Conservation (phyloP, 2,888 invertebrate genomes). For the Volucella zonaria region DNA sequence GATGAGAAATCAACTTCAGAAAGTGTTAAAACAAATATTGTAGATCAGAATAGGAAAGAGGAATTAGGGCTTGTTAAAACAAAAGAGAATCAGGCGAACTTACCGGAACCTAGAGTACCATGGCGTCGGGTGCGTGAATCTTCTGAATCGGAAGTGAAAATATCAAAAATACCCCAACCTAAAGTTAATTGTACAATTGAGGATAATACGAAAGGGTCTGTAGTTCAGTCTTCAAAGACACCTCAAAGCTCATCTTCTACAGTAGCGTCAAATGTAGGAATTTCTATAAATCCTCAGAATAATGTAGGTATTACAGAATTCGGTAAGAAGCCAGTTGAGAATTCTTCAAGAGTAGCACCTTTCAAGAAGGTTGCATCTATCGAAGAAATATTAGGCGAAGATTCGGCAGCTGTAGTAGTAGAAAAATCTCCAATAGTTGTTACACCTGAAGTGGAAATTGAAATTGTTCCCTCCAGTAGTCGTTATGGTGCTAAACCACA, state of each 20-base stretch:
- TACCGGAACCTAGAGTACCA: constrained; percentile 24
- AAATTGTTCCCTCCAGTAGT: background rate
- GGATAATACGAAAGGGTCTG: constrained; percentile 10
- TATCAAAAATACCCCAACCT: constrained; percentile 28
- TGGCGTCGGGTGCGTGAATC: constrained; percentile 30
- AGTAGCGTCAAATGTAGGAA: constrained; percentile 11
- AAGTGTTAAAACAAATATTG: constrained; percentile 13
- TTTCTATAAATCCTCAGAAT: background rate
- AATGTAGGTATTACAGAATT: constrained; percentile 1
- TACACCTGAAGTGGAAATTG: background rate
- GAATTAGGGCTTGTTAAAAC: background rate
- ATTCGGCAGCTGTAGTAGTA: background rate
- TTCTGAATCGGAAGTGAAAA: constrained; percentile 9
- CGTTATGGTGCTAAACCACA: constrained; percentile 12
- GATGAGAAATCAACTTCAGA: constrained; percentile 22
- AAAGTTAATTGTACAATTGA: background rate
- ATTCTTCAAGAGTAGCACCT: background rate
- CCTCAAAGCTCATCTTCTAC: constrained; percentile 10
- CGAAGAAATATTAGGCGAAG: constrained; percentile 23
- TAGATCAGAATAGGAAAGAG: constrained; percentile 18
- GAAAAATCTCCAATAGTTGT: background rate
- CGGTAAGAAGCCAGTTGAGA: background rate
- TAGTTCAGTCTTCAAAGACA: constrained; percentile 33
- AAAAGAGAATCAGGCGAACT: background rate
- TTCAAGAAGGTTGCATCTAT: constrained; percentile 19